phyloP scores from a whole-genome alignment of 1,140 invertebrate species.

The Macrotrachela quadricornifera region DNA sequence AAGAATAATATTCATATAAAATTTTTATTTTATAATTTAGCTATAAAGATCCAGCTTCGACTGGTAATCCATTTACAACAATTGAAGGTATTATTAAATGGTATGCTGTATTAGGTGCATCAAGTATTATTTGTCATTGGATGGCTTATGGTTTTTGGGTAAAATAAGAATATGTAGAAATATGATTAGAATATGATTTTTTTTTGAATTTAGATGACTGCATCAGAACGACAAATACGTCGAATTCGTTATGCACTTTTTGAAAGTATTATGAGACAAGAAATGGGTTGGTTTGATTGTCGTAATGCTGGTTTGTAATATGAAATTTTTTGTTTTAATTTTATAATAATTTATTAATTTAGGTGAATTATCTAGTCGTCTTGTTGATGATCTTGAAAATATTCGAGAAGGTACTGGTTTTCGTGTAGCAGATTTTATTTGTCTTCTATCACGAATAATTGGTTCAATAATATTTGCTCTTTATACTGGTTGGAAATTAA shows the following conservation, averaged over 20 bases:
- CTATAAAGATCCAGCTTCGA: too few relatives aligned
- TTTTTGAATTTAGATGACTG: conserved; percentile 14
- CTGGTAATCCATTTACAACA: too few relatives aligned
- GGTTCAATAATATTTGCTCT: conserved; percentile 22
- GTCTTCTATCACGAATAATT: conserved; percentile 19
- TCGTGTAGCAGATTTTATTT: conserved; percentile 54
- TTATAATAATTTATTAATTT: too few relatives aligned
- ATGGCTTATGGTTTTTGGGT: too few relatives aligned
- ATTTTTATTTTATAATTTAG: neutral
- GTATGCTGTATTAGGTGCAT: too few relatives aligned
- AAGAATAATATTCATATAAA: neutral
- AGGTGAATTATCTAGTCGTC: neutral
- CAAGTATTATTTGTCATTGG: too few relatives aligned
- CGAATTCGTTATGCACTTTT: conserved; percentile 33
- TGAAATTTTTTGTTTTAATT: too few relatives aligned
- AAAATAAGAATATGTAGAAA: too few relatives aligned
- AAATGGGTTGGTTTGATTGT: conserved; percentile 72
- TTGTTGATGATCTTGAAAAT: conserved; percentile 46
- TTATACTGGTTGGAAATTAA: conserved; percentile 26
- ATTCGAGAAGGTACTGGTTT: conserved; percentile 70
- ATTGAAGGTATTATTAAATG: too few relatives aligned
- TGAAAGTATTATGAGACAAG: conserved; percentile 55
- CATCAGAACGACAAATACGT: conserved; percentile 18
- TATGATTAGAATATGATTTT: neutral
- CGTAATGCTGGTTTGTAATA: conserved; percentile 51